Percentiles rank a stretch among this genome's conserved stretches.
These are phyloP conservation scores for Varanus salvator DNA, from an alignment of 2,113 vertebrate species.

Conservation along the genomic window DNA sequence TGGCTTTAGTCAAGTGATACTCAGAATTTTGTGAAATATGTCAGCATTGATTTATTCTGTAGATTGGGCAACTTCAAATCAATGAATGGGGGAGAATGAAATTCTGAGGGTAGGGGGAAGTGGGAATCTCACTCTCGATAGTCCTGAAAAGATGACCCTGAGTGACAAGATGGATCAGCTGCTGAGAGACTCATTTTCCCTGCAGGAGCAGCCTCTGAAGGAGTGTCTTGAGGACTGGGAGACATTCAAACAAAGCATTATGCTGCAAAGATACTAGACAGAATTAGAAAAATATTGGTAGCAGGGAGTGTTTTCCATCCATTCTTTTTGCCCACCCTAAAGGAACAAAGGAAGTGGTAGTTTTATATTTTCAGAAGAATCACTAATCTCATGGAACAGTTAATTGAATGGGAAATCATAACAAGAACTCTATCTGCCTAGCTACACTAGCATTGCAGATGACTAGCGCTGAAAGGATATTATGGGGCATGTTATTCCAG, in stretches of 20 bases:
- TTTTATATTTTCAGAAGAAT: not conserved
- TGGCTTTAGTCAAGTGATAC: not conserved
- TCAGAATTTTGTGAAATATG: not conserved
- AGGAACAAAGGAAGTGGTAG: not conserved
- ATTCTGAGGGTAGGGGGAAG: not conserved
- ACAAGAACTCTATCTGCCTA: fast-evolving
- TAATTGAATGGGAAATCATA: not conserved
- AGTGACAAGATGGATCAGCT: not conserved
- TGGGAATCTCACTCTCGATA: not conserved
- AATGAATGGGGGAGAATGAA: not conserved
- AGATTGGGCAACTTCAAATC: not conserved
- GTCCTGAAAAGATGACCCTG: not conserved
- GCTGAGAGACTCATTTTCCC: not conserved
- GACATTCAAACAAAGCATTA: not conserved
- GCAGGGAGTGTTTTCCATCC: not conserved
- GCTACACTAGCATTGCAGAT: conserved; percentile 26
- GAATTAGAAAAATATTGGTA: not conserved
- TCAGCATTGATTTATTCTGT: not conserved
- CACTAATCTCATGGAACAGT: not conserved
- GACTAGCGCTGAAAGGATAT: not conserved
- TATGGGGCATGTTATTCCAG: conserved; percentile 28
- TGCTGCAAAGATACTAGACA: not conserved
- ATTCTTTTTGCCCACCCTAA: not conserved
- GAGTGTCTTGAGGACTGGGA: not conserved
- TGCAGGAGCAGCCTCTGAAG: not conserved